Evolutionary conservation across 1,140 invertebrate genomes (phyloP).

Genomic region (Atopsyche davidsoni): DNA sequence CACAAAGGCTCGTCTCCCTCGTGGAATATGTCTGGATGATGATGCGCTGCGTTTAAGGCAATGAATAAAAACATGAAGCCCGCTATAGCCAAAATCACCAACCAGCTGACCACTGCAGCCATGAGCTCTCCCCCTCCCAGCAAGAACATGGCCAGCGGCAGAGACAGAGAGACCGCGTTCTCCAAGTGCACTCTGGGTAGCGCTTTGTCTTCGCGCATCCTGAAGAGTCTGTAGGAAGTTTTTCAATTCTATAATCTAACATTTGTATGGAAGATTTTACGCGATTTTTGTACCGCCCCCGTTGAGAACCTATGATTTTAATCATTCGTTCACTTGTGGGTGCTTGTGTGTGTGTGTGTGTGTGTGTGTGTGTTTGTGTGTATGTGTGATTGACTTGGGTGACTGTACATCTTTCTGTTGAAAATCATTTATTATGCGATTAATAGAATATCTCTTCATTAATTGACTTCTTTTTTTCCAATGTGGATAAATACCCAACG

Average conservation of each 20-base stretch:
- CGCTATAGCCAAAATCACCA: conserved; percentile 43
- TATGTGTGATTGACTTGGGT: no score
- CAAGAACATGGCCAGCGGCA: conserved; percentile 49
- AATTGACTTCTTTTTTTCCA: no score
- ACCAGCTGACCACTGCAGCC: conserved; percentile 45
- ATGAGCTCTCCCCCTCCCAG: conserved; percentile 32
- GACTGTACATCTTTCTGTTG: no score
- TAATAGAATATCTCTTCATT: no score
- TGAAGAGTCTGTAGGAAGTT: no score
- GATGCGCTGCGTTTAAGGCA: conserved; percentile 65
- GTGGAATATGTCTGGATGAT: conserved; percentile 69
- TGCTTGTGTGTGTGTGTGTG: no score
- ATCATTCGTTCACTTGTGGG: no score
- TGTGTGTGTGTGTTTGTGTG: no score
- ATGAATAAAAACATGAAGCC: conserved; percentile 56
- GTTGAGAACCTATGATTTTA: no score
- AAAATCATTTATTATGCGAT: no score
- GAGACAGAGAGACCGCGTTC: conserved; percentile 6
- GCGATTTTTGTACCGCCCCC: no score
- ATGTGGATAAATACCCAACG: no score
- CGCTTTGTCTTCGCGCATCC: neutral
- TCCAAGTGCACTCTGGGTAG: conserved; percentile 1
- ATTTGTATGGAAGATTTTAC: neutral
- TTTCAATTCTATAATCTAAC: conserved; percentile 13
- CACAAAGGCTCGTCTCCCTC: conserved; percentile 59